Percentiles rank a stretch among this genome's conserved stretches.
Conservation (phyloP, 35 echinoderm and acorn worm genomes). For the Diadema setosum region DNA sequence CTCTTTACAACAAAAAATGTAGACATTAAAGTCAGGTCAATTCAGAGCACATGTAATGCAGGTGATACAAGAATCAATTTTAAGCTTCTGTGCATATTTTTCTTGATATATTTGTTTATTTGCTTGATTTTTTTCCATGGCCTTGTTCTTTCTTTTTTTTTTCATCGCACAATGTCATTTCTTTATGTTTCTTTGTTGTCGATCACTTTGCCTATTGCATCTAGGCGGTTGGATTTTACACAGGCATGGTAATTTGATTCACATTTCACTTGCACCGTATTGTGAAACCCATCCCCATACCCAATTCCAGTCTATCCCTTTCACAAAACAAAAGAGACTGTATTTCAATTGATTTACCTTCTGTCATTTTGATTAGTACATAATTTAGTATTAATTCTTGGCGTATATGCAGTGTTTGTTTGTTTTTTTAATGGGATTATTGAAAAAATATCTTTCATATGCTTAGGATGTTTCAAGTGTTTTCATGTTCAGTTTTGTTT, state of each 20-base stretch:
- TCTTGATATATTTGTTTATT: too few species aligned
- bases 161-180: background rate
- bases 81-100: too few species aligned
- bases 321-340: too few species aligned
- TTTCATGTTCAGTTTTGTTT: too few species aligned
- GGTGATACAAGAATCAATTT: conserved; percentile 49
- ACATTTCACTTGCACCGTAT: background rate
- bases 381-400: too few species aligned
- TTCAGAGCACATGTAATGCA: conserved; percentile 96
- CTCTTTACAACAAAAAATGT: background rate
- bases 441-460: too few species aligned
- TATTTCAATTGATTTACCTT: too few species aligned
- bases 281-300: background rate
- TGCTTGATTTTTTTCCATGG: background rate
- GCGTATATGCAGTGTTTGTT: too few species aligned
- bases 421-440: too few species aligned
- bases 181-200: conserved; percentile 17
- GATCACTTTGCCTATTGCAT: conserved; percentile 15
- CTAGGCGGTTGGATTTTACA: conserved; percentile 18
- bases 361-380: too few species aligned
- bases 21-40: conserved; percentile 94
- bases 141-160: background rate
- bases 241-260: background rate
- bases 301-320: background rate
- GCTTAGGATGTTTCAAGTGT: too few species aligned